Percentiles rank a stretch among this genome's conserved stretches.
phyloP scores from a whole-genome alignment of 2,113 vertebrate species.

The Colius striatus region DNA sequence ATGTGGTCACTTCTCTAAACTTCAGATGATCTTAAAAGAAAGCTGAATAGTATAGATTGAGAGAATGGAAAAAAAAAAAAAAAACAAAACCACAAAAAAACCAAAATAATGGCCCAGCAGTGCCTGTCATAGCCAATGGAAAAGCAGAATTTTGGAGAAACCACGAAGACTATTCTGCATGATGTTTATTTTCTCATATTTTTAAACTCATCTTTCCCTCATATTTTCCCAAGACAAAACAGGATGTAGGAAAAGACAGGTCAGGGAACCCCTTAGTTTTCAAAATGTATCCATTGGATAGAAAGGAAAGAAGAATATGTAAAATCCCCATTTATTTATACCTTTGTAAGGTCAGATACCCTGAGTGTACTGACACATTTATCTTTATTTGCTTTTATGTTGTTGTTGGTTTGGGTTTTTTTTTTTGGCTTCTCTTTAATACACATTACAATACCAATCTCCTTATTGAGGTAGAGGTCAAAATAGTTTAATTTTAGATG shows the following conservation, averaged over 20 bases:
- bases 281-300: neutral
- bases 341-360: neutral
- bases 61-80: neutral
- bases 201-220: rapidly evolving
- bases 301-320: neutral
- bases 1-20: neutral
- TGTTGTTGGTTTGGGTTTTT: too few relatives aligned
- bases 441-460: neutral
- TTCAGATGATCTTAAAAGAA: neutral
- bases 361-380: neutral
- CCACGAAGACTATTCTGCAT: neutral
- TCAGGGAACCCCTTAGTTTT: neutral
- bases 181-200: neutral
- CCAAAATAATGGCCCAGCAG: neutral
- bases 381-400: too few relatives aligned
- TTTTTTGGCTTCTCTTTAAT: neutral
- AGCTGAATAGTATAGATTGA: neutral
- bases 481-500: neutral
- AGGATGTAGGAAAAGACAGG: neutral
- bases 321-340: neutral
- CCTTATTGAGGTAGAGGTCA: neutral
- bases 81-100: too few relatives aligned
- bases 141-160: neutral
- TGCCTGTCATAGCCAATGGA: neutral
- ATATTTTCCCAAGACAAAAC: neutral